Percentiles rank a stretch among this genome's conserved stretches.
These are phyloP conservation scores for Eupithecia subumbrata DNA, from an alignment of 2,888 invertebrate genomes.

Conservation along the genomic window DNA sequence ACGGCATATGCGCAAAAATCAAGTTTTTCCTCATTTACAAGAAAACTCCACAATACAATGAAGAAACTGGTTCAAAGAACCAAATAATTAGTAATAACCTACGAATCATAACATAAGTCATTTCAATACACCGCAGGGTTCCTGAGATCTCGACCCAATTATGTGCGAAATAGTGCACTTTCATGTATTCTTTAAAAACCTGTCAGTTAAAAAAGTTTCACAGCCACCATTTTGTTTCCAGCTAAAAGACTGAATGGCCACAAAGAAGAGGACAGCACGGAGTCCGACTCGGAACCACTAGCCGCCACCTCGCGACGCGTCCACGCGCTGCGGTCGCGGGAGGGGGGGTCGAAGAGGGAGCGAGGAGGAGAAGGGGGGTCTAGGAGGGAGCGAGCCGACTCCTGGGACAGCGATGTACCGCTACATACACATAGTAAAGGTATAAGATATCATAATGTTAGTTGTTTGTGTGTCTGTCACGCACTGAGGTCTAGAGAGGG, in stretches of 20 bases:
- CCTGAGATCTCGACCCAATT: no score
- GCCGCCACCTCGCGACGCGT: conserved; percentile 62
- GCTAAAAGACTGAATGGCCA: conserved; percentile 32
- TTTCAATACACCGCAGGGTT: no score
- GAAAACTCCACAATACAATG: no score
- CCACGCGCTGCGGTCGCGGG: conserved; percentile 47
- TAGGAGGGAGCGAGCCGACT: conserved; percentile 48
- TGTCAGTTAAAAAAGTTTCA: no score
- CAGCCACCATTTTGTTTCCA: background rate
- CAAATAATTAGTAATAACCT: no score
- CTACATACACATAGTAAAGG: conserved; percentile 65
- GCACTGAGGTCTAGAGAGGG: background rate
- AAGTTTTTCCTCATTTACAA: no score
- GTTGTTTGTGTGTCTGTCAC: no score
- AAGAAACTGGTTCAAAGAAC: no score
- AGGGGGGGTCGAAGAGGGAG: background rate
- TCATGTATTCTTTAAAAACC: no score
- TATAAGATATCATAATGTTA: conserved; percentile 26
- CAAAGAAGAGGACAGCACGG: conserved; percentile 34
- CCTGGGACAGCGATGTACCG: conserved; percentile 72
- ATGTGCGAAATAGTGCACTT: no score
- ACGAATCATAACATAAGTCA: no score
- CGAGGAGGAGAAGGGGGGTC: background rate
- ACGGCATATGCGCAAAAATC: no score
- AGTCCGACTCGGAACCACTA: conserved; percentile 63